These are phyloP conservation scores for Clarias fuscus DNA, from an alignment of 2,797 vertebrate genomes.

Conservation along the genomic window DNA sequence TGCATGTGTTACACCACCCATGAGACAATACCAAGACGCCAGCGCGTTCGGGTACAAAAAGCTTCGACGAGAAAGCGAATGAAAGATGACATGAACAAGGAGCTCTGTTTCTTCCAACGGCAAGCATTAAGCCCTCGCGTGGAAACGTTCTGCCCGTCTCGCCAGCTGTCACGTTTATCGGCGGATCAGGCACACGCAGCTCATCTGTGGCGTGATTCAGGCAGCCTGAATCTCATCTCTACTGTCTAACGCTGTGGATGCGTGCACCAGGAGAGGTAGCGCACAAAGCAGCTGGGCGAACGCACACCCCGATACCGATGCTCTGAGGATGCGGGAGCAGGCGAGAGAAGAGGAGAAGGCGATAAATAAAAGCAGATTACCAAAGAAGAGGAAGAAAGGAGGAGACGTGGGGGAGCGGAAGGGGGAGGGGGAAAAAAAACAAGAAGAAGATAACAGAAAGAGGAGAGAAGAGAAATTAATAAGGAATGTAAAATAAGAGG, in stretches of 20 bases:
- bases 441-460: no score
- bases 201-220: constrained; percentile 17
- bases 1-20: neutral
- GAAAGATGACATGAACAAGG: constrained; percentile 14
- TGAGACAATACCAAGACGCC: constrained; percentile 2
- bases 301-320: neutral
- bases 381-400: neutral
- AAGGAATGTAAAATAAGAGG: neutral
- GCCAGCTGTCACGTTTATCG: constrained; percentile 6
- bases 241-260: constrained; percentile 14
- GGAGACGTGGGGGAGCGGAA: no score
- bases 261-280: neutral
- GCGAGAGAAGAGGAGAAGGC: neutral
- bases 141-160: neutral
- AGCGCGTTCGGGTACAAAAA: neutral
- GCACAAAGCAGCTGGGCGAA: constrained; percentile 25
- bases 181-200: neutral
- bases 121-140: neutral
- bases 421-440: no score
- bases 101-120: constrained; percentile 12
- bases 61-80: neutral
- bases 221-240: neutral
- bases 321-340: neutral
- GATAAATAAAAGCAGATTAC: neutral
- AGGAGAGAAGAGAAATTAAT: neutral